A percentile compares a stretch with the other conserved stretches of the same genome.
Evolutionary conservation across 2,113 vertebrate genomes (phyloP).

Genomic region (Phasianus colchicus): DNA sequence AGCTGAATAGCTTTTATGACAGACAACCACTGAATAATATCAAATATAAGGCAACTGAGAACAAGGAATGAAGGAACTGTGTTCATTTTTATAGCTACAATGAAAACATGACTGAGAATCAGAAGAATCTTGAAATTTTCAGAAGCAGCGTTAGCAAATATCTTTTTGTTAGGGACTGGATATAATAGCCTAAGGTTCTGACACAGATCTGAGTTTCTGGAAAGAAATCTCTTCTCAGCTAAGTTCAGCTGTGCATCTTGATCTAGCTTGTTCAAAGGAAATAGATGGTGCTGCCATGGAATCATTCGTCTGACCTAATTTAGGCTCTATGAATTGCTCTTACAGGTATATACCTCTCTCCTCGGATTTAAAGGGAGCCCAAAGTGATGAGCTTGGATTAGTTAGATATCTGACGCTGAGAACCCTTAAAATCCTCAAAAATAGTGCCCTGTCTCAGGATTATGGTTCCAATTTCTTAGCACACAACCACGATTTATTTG

Average conservation of each 20-base stretch:
- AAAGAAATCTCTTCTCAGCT: not conserved
- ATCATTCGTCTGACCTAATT: not conserved
- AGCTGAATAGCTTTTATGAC: not conserved
- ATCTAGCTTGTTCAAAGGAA: not conserved
- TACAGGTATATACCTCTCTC: not conserved
- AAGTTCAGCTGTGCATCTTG: not conserved
- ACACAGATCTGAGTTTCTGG: not conserved
- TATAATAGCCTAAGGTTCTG: not conserved
- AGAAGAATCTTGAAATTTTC: not conserved
- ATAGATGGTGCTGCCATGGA: fast-evolving
- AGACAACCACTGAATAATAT: not conserved
- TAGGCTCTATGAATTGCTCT: not conserved
- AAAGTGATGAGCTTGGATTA: not conserved
- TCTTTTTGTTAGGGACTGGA: not conserved
- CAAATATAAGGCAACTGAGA: not conserved
- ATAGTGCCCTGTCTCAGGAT: not conserved
- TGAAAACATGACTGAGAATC: not conserved
- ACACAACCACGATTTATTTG: not conserved
- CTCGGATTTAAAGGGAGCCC: not conserved
- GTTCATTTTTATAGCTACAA: not conserved
- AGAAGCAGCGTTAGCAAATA: not conserved
- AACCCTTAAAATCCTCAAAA: not conserved
- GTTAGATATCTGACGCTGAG: not conserved
- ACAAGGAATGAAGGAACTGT: not conserved
- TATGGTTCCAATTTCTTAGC: not conserved